phyloP scores from a whole-genome alignment of 2,888 invertebrate genomes.

The Glaucopsyche alexis region DNA sequence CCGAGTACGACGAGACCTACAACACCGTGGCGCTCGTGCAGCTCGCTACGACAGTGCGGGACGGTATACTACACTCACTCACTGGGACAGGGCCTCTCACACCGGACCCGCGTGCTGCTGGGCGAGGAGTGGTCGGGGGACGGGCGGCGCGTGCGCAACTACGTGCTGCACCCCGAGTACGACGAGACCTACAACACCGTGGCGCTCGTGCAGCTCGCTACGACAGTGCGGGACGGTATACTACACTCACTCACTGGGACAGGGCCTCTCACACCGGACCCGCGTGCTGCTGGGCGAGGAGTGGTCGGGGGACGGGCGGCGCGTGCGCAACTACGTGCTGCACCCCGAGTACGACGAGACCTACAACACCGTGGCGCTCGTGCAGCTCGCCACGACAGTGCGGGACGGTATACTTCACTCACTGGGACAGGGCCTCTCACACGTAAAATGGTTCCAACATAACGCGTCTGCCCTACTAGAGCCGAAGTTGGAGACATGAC shows the following conservation, averaged over 20 bases:
- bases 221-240: slow-evolving; percentile 50
- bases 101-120: slow-evolving; percentile 49
- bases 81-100: too few species aligned
- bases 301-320: slow-evolving; percentile 49
- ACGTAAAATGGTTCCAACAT: too few species aligned
- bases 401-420: slow-evolving; percentile 45
- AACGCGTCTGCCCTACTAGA: too few species aligned
- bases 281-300: slow-evolving; percentile 54
- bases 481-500: too few species aligned
- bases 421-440: too few species aligned
- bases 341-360: slow-evolving; percentile 64
- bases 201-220: slow-evolving; percentile 58
- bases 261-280: slow-evolving; percentile 11
- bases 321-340: slow-evolving; percentile 59
- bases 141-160: slow-evolving; percentile 56
- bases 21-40: slow-evolving; percentile 65
- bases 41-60: slow-evolving; percentile 49
- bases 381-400: slow-evolving; percentile 55
- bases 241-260: background rate
- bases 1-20: slow-evolving; percentile 57
- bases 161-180: slow-evolving; percentile 62
- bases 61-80: slow-evolving; percentile 43
- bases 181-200: slow-evolving; percentile 58
- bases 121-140: slow-evolving; percentile 51
- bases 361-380: slow-evolving; percentile 56